A percentile compares a stretch with the other conserved stretches of the same genome.
phyloP scores from a whole-genome alignment of 1,140 invertebrate genomes.

The Eubasilissa regina region DNA sequence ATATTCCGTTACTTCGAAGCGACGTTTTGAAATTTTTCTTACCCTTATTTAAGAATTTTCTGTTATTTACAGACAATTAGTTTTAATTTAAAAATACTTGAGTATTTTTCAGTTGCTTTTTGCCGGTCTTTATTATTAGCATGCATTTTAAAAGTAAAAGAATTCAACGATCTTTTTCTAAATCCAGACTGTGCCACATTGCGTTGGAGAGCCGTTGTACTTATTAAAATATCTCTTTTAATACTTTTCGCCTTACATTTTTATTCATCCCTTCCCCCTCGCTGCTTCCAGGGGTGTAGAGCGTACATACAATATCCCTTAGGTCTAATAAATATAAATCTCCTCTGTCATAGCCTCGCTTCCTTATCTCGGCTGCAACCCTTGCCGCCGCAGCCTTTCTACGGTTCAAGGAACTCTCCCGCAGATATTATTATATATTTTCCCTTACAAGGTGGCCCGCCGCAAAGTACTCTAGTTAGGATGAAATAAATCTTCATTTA shows the following conservation, averaged over 20 bases:
- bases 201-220: neutral
- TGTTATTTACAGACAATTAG: too few species aligned
- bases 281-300: neutral
- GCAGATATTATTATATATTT: slow-evolving; percentile 38
- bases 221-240: neutral
- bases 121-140: too few species aligned
- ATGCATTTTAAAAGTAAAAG: too few species aligned
- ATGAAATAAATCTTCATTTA: slow-evolving; percentile 8
- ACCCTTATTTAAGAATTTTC: too few species aligned
- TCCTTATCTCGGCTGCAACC: slow-evolving; percentile 31
- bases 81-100: too few species aligned
- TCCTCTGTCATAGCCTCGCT: slow-evolving; percentile 25
- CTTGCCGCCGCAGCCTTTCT: slow-evolving; percentile 2
- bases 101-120: too few species aligned
- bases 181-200: too few species aligned
- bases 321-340: slow-evolving; percentile 44
- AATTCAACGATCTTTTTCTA: neutral
- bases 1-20: too few species aligned
- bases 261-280: neutral
- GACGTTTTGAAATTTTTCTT: too few species aligned
- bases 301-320: slow-evolving; percentile 24
- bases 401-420: neutral
- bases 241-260: neutral
- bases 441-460: slow-evolving; percentile 19
- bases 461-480: slow-evolving; percentile 2